phyloP scores from a whole-genome alignment of 2,888 invertebrate genomes.

The Meloe dianella region DNA sequence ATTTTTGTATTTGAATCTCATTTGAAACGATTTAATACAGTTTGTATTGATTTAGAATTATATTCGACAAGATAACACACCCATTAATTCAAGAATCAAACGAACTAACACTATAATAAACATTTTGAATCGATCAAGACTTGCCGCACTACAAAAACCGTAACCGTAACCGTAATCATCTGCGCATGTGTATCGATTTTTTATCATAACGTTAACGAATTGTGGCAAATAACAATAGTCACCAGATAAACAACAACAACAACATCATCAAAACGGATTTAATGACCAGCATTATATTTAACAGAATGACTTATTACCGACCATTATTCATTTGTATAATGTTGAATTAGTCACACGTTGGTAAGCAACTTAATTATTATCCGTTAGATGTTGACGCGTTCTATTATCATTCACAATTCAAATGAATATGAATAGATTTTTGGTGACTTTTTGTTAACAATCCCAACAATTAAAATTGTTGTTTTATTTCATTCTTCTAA shows the following conservation, averaged over 20 bases:
- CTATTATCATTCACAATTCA: neutral
- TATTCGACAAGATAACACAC: no score
- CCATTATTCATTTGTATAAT: constrained; percentile 49
- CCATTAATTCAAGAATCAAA: neutral
- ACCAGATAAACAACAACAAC: no score
- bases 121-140: neutral
- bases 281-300: constrained; percentile 46
- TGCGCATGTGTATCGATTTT: no score
- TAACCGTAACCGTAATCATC: no score
- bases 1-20: neutral
- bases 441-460: neutral
- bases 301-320: constrained; percentile 45
- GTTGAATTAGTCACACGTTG: constrained; percentile 47
- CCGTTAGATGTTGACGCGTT: neutral
- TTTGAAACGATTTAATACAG: constrained; percentile 2
- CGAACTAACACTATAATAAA: no score
- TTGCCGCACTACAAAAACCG: neutral
- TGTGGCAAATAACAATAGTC: no score
- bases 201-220: neutral
- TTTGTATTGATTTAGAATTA: constrained; percentile 16
- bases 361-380: constrained; percentile 48
- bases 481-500: neutral
- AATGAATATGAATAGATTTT: neutral
- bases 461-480: neutral
- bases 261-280: constrained; percentile 22